A percentile compares a stretch with the other conserved stretches of the same genome.
These are phyloP conservation scores for Drosophila sp. DNA, from an alignment of 1,140 invertebrate species.

Conservation along the genomic window DNA sequence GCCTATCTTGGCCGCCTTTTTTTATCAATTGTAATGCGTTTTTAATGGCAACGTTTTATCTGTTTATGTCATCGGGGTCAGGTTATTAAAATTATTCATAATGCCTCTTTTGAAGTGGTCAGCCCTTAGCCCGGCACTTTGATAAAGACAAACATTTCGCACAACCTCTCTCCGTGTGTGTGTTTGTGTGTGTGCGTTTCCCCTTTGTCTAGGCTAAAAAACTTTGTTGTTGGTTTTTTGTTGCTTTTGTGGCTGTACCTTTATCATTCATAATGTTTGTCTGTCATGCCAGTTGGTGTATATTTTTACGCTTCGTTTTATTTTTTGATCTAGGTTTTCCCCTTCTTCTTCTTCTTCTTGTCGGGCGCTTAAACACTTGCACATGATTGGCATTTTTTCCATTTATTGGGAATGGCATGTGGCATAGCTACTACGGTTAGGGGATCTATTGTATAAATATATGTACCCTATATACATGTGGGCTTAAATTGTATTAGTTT, in stretches of 20 bases:
- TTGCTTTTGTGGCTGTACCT: constrained; percentile 58
- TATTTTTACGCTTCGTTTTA: constrained; percentile 14
- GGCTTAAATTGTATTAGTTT: constrained; percentile 1
- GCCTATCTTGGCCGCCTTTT: constrained; percentile 8
- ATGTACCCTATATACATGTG: constrained; percentile 7
- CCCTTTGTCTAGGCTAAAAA: too few relatives aligned
- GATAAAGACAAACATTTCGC: constrained; percentile 60
- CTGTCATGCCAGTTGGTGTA: constrained; percentile 63
- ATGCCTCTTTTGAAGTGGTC: constrained; percentile 25
- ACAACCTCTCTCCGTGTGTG: constrained; percentile 19
- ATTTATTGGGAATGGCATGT: constrained; percentile 50
- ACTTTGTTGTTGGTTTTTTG: constrained; percentile 30
- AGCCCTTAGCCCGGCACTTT: constrained; percentile 36
- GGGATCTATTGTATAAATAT: too few relatives aligned
- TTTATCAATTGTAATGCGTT: constrained; percentile 79
- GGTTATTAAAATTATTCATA: constrained; percentile 77
- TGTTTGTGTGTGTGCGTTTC: too few relatives aligned
- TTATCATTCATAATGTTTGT: constrained; percentile 73
- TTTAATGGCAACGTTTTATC: constrained; percentile 73
- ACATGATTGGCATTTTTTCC: constrained; percentile 63
- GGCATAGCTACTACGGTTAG: not conserved
- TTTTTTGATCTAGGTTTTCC: constrained; percentile 63
- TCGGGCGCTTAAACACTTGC: constrained; percentile 11
- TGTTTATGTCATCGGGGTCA: constrained; percentile 71
- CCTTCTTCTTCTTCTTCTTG: not conserved